Evolutionary conservation across 2,113 vertebrate species (phyloP), one percentile per base, ranked within the genome.

Genomic region (Cromileptes altivelis): DNA sequence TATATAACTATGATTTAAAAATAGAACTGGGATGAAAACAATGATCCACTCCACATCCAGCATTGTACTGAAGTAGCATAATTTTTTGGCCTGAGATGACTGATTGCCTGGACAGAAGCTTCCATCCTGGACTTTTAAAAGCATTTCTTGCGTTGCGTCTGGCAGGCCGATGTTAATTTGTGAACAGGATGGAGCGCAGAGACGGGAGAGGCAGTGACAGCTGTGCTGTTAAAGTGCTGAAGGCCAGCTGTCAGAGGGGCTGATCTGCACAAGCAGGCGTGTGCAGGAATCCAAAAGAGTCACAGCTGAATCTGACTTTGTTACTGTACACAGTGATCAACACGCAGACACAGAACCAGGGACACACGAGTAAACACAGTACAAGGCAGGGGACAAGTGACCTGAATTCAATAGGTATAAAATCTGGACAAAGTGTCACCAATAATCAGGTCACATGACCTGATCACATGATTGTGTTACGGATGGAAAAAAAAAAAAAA

Each of bases 231-330:
- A 55, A 89, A 84, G 84, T 75, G 74, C 79, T 86, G 72, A 69
- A 47, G 74, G 33, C 85, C 95, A 95, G 93, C 89, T 96, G 95
- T 94, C 94, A 37, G 61, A 19, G 42, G 30, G 68, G 49, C 90
- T 94, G 90, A 94, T 92, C 92, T 78, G 62, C 85, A 85, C 85
- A 83, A 91, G 92, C 95, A 95, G 94, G 89, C 95, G 90, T 92
- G 92, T 94, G 94, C 92, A 89, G 91, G 93, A 94, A 94, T 94
- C 94, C 90, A 79, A 84, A 80, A 85, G 73, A 87, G 86, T 82
- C 92, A 91, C 93, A 95, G 92, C 94, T 95, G 94, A 95, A 85
- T 65, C 78, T 23, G 70, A 83, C 81, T 80, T 73, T 82, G 67
- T 84, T 81, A 89, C 77, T 68, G 81, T 87, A 90, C 78, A 47